Conservation (phyloP, 2,113 vertebrate genomes). For the Burhinus bistriatus region DNA sequence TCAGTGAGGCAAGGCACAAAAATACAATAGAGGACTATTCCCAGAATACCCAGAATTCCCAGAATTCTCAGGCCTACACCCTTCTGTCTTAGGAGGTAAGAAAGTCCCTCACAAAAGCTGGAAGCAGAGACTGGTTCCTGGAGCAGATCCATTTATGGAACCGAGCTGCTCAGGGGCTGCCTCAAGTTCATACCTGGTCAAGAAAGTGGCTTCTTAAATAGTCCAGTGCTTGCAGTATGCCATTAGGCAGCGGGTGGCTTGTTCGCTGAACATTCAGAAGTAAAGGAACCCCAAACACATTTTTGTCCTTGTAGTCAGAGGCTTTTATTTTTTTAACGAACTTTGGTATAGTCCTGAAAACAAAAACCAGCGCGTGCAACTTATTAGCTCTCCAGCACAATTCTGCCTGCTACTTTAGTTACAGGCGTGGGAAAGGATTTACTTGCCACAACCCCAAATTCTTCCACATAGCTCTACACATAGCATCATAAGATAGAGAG, state of each 20-base stretch:
- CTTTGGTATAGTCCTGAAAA: conserved; percentile 84
- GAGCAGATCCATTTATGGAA: not conserved
- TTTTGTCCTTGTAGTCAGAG: conserved; percentile 77
- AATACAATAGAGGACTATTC: not conserved
- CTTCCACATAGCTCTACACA: not conserved
- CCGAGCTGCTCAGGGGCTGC: not conserved
- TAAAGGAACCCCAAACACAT: conserved; percentile 85
- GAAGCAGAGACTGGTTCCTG: not conserved
- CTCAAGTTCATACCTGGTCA: conserved; percentile 76
- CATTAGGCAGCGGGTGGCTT: conserved; percentile 78
- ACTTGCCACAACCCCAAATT: not conserved
- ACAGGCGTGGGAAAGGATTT: not conserved
- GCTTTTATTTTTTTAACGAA: conserved; percentile 75
- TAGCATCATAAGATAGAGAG: not conserved
- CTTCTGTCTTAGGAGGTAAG: not conserved
- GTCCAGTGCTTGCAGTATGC: conserved; percentile 83
- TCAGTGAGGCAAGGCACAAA: not conserved
- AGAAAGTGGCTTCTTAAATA: conserved; percentile 81
- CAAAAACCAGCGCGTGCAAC: not conserved
- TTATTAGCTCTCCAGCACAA: not conserved
- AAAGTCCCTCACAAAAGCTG: not conserved
- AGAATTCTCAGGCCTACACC: not conserved
- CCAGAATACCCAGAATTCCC: not conserved
- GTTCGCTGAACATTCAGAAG: conserved; percentile 79
- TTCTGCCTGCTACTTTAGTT: not conserved